These are phyloP conservation scores for Sisyra terminalis DNA, from an alignment of 2,888 invertebrate species.

Conservation along the genomic window DNA sequence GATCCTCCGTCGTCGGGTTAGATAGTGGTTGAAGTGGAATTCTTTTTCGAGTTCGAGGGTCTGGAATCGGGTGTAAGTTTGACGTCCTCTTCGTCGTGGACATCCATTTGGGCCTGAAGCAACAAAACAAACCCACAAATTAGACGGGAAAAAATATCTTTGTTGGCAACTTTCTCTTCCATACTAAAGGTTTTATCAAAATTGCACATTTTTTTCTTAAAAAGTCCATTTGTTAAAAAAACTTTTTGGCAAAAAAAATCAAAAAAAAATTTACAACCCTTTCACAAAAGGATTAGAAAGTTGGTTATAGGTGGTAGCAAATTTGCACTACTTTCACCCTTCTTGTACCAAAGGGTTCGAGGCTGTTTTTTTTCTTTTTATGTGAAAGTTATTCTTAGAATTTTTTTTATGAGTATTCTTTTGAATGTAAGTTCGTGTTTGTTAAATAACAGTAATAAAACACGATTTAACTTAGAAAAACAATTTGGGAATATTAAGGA, in stretches of 20 bases:
- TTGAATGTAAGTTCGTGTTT: too few relatives aligned
- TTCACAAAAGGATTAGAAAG: not conserved
- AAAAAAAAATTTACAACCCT: constrained; percentile 1
- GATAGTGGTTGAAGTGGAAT: constrained; percentile 95
- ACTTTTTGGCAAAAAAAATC: not conserved
- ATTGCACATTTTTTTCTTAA: not conserved
- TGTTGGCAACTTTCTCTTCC: not conserved
- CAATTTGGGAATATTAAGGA: too few relatives aligned
- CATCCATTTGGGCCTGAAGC: constrained; percentile 84
- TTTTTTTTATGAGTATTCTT: too few relatives aligned
- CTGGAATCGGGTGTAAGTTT: constrained; percentile 97
- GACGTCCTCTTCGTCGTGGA: constrained; percentile 83
- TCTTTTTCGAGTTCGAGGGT: constrained; percentile 96
- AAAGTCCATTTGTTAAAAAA: not conserved
- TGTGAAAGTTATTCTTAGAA: too few relatives aligned
- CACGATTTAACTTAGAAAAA: too few relatives aligned
- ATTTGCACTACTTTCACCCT: constrained; percentile 1
- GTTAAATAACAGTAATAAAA: too few relatives aligned
- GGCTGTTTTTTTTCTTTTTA: too few relatives aligned
- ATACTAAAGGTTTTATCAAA: not conserved
- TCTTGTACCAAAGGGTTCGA: not conserved
- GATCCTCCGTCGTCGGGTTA: constrained; percentile 89
- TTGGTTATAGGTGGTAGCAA: not conserved
- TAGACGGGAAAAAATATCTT: not conserved
- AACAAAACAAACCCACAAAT: constrained; percentile 20